Conservation (phyloP, 2,888 invertebrate species). For the Smittia sp. region DNA sequence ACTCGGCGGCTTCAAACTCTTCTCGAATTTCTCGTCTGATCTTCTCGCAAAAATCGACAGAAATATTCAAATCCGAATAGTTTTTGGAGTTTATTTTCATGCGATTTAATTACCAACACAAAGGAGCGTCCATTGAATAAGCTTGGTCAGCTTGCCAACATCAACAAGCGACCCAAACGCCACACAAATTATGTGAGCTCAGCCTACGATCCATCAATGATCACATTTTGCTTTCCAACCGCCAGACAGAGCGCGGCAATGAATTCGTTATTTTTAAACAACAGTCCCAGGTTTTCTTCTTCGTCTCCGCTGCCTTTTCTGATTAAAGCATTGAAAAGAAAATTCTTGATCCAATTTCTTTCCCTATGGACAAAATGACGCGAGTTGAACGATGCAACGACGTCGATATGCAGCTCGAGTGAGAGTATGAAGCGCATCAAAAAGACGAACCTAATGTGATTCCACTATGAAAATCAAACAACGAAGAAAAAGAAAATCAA, state of each 20-base stretch:
- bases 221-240: not conserved
- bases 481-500: not conserved
- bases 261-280: constrained; percentile 17
- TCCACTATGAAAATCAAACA: constrained; percentile 13
- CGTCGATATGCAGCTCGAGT: not conserved
- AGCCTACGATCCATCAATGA: constrained; percentile 35
- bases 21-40: not conserved
- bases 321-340: not conserved
- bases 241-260: not conserved
- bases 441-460: not conserved
- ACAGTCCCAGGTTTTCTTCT: not conserved
- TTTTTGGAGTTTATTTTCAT: constrained; percentile 12
- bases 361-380: not conserved
- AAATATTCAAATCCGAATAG: constrained; percentile 37
- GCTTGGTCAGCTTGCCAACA: constrained; percentile 39
- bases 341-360: not conserved
- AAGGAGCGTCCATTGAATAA: constrained; percentile 5
- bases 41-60: constrained; percentile 4
- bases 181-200: constrained; percentile 11
- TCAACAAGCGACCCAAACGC: constrained; percentile 17
- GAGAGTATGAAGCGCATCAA: not conserved
- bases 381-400: not conserved
- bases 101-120: constrained; percentile 16
- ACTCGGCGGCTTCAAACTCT: not conserved
- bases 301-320: not conserved